Evolutionary conservation across 2,797 vertebrate species (phyloP), one percentile per base, ranked within the genome.

Genomic region (Enteromius thamalakanensis): DNA sequence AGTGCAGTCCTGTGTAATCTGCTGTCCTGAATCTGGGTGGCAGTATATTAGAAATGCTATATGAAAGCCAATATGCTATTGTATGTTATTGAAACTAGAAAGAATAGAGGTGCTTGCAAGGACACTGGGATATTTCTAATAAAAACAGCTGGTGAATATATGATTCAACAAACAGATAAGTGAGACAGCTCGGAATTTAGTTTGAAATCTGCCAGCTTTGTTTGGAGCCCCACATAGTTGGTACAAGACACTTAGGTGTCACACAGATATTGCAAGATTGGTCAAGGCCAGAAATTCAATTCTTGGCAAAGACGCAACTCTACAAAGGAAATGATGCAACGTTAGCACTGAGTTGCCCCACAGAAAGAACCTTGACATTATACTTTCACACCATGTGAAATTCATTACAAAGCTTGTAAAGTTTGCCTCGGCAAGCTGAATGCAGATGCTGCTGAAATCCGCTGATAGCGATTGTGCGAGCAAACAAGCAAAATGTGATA

Each of bases 251-350:
- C 75, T 42, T 64, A 45, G 65, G 58, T 81, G 71, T 75, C 70
- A 77, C 55, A 67, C 42, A 81, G 72, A 81, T 76, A 85, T 70
- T 77, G 72, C 32, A 19, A 71, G 84, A 85, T 76, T 81, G 72
- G 79, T 82, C 60, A 79, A 83, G 76, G 76, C 69, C 69, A 68
- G 62, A 51, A 83, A 83, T 79, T 80, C 76, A 83, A 86, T 86
- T 79, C 29, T 26, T 64, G 68, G 68, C 70, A 21, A 68, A 58
- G 76, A 78, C 2, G 34, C 45, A 68, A 76, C 62, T 74, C 58
- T 58, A 75, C 49, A 86, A 49, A 72, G 77, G 11, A 68, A 55
- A 79, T 81, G 75, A 81, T 85, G 67, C 53, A 71, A 53, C 17
- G 2, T 45, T 71, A 69, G 29, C 65, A 53, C 15, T n/a, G 67